These are phyloP conservation scores for Echinometra lucunter DNA, from an alignment of 53 echinoderm and acorn worm genomes.

Conservation along the genomic window DNA sequence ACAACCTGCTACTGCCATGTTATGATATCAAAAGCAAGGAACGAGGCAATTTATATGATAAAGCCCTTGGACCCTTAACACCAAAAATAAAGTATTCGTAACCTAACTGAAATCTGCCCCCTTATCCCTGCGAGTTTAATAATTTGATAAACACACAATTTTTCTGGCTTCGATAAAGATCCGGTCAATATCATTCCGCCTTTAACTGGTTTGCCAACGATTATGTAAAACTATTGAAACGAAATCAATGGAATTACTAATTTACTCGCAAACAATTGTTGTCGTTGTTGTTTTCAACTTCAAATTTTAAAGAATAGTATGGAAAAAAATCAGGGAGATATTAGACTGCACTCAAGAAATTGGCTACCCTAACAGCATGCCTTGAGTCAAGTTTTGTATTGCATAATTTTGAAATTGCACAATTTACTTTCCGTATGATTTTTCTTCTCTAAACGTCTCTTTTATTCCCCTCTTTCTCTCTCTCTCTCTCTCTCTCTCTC, in stretches of 20 bases:
- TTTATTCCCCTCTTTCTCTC: not conserved
- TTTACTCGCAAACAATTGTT: not conserved
- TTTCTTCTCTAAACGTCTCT: not conserved
- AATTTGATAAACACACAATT: not conserved
- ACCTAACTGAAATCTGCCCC: not conserved
- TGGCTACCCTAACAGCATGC: not conserved
- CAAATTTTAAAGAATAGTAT: too few species aligned
- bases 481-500: not conserved
- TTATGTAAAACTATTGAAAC: not conserved
- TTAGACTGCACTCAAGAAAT: slow-evolving; percentile 2
- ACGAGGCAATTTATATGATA: not conserved
- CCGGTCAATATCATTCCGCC: not conserved
- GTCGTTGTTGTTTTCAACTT: too few species aligned
- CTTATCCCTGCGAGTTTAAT: not conserved
- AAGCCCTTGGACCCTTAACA: not conserved
- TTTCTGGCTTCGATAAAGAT: not conserved
- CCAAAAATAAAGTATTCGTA: not conserved
- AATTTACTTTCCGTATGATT: not conserved
- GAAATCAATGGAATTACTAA: not conserved
- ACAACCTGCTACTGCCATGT: too few species aligned
- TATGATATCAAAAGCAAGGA: not conserved
- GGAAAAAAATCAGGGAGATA: not conserved
- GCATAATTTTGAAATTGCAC: not conserved
- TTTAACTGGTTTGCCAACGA: not conserved
- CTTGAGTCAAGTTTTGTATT: slow-evolving; percentile 12